Conservation (phyloP, 1,140 invertebrate genomes). For the Lucilia sericata region DNA sequence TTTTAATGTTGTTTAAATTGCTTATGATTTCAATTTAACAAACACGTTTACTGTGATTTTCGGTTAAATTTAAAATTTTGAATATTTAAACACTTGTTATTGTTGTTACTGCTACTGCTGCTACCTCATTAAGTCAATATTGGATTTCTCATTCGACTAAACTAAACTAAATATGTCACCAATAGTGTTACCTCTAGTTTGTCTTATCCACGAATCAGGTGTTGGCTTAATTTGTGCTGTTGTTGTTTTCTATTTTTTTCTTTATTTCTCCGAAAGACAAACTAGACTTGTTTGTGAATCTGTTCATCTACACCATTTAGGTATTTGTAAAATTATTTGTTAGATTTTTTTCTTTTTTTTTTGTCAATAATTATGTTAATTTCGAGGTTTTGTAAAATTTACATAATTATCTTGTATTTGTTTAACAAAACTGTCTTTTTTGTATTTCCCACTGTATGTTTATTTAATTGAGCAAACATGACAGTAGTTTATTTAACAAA, state of each 20-base stretch:
- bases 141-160: background rate
- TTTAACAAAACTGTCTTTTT: conserved; percentile 10
- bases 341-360: background rate
- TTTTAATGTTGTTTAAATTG: background rate
- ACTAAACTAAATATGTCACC: conserved; percentile 34
- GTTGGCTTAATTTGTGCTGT: conserved; percentile 38
- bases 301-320: background rate
- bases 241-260: background rate
- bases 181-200: conserved; percentile 40
- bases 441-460: background rate
- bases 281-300: background rate
- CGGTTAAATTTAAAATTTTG: conserved; percentile 1
- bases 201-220: conserved; percentile 37
- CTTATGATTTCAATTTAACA: background rate
- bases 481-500: conserved; percentile 13
- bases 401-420: conserved; percentile 27
- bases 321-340: conserved; percentile 37
- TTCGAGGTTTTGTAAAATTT: background rate
- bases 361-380: conserved; percentile 26
- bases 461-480: background rate
- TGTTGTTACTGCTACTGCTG: conserved; percentile 9
- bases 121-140: background rate
- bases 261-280: too few relatives aligned
- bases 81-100: background rate
- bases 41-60: conserved; percentile 38